Evolutionary conservation across 2,888 invertebrate genomes (phyloP), one percentile per base, ranked within the genome.

Genomic region (Stomorhina lunata): DNA sequence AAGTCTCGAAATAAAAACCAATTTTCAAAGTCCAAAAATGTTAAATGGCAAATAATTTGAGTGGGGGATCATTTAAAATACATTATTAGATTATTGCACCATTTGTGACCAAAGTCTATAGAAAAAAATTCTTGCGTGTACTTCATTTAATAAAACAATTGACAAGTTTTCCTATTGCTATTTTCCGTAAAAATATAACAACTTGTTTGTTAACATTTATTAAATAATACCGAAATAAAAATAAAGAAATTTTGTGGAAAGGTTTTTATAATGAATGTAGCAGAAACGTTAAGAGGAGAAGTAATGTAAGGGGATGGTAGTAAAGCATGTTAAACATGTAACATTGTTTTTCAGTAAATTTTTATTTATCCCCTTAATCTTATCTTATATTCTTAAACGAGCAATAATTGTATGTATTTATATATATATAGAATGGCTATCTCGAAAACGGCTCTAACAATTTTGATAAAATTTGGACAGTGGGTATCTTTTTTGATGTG

Each of bases 11-110:
- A n/a, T n/a, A n/a, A n/a, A n/a, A n/a, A n/a, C n/a, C n/a, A n/a
- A 50, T 34, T 34, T 7, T 12, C 12, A 27, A 27, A 15, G 4
- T 55, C 7, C 4, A 17, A 25, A 55, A 45, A 57, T 48, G 27
- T 37, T 57, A 20, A 66, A 65, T 50, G 55, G 25, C 15, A 69
- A 53, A 71, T 71, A 63, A 68, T 43, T 12, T 6, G 22, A 27
- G 32, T 40, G 55, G 61, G 43, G 55, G 69, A 63, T 29, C 48
- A 71, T 78, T 78, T 68, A 20, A 71, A 78, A 71, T 34, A 71
- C 69, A 55, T 71, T 55, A 78, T 71, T 63, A 45, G 75, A 37
- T 75, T 75, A 80, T 71, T 71, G 65, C 69, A 65, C 57, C 75
- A 80, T 75, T 80, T 76, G 75, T 75, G 45, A 69, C 43, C 69